phyloP scores from a whole-genome alignment of 2,113 vertebrate genomes.

The Peromyscus leucopus region DNA sequence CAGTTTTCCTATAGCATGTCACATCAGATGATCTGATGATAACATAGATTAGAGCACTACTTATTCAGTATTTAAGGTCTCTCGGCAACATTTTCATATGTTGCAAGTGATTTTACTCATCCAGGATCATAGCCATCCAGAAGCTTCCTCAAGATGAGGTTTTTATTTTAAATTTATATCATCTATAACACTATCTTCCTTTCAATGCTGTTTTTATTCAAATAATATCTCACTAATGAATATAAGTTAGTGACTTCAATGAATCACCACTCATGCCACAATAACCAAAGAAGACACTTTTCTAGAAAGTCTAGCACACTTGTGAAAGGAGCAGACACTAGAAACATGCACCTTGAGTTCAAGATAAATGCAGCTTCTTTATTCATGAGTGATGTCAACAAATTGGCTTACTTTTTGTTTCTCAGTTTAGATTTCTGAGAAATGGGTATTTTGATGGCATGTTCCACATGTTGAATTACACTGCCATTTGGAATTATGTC shows the following conservation, averaged over 20 bases:
- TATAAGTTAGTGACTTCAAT: not conserved
- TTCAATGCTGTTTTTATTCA: not conserved
- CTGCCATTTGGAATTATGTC: not conserved
- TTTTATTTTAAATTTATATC: not conserved
- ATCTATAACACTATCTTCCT: not conserved
- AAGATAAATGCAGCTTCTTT: not conserved
- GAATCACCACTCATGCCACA: too few relatives aligned
- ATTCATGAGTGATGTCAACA: not conserved
- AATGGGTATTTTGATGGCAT: not conserved
- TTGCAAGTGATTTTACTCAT: not conserved
- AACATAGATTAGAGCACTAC: not conserved
- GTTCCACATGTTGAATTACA: not conserved
- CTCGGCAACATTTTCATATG: not conserved
- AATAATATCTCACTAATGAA: not conserved
- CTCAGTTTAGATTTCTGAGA: not conserved
- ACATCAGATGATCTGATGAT: not conserved
- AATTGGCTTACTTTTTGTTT: not conserved
- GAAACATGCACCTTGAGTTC: not conserved
- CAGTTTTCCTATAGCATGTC: not conserved
- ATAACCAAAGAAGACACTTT: not conserved
- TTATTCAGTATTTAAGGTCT: not conserved
- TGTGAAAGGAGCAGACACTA: not conserved
- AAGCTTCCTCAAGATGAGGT: not conserved
- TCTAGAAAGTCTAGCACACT: not conserved
- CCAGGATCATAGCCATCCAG: not conserved